Evolutionary conservation across 2,888 invertebrate species (phyloP), one percentile per base, ranked within the genome.

Genomic region (Rhimphoctona megacephalus): DNA sequence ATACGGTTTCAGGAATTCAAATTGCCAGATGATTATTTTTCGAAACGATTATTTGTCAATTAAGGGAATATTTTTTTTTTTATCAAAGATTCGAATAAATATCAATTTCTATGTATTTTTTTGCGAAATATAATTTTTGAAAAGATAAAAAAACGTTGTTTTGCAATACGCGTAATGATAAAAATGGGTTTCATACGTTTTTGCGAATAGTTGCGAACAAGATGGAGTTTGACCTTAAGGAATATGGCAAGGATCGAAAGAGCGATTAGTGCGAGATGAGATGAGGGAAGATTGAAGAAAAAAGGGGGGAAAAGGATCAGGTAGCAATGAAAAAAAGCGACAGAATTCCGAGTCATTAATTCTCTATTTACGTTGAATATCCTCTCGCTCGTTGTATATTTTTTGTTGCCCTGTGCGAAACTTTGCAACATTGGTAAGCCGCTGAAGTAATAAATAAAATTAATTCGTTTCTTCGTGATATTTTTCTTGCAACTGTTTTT

Each of bases 301-400:
- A 25, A 33, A 64, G n/a, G 43, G 6, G 17, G 30, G 17, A 14
- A 54, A 52, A 78, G 17, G 36, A 67, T 49, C 43, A 49, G n/a
- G 52, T 22, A 19, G 30, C 25, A 67, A 33, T 33, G 30, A 39
- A 79, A 69, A 79, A 54, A 33, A 43, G 19, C 22, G 33, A 54
- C 39, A 19, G 25, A 57, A 36, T 43, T n/a, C 30, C 43, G 79
- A 79, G 54, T 69, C 52, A 70, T 79, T 52, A 67, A 57, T 69
- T 79, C 54, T 57, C 30, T 43, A 19, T 54, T 33, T 39, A 19
- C 39, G 67, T 25, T n/a, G 11, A 22, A 66, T 36, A 43, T 74
- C 25, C 57, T 39, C 77, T 66, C 46, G 64, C 46, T 46, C 30
- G 17, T 9, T 49, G 22, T 36, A 52, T 52, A 36, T 52, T 30